phyloP scores from a whole-genome alignment of 2,797 vertebrate genomes.

The Synaphobranchus kaupii region DNA sequence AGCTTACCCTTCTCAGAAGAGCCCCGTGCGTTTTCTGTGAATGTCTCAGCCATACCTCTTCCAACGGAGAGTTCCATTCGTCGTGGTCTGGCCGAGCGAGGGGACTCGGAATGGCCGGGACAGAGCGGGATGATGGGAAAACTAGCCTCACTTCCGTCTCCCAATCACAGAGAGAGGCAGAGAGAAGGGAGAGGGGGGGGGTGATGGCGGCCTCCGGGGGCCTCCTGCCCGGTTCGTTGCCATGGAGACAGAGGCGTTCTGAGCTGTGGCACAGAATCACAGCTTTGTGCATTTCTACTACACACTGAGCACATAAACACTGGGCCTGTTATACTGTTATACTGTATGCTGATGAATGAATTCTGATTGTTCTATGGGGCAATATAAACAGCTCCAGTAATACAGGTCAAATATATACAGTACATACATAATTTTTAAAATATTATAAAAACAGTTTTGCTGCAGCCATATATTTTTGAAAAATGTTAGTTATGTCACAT shows the following conservation, averaged over 20 bases:
- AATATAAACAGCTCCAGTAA: neutral
- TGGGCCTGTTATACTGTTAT: neutral
- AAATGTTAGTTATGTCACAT: no score
- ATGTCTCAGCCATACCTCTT: slow-evolving; percentile 49
- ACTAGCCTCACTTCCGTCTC: neutral
- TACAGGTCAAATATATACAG: no score
- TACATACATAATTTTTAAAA: no score
- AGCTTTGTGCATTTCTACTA: slow-evolving; percentile 7
- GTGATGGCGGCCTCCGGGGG: slow-evolving; percentile 16
- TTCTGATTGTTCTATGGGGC: neutral
- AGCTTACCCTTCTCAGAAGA: slow-evolving; percentile 57
- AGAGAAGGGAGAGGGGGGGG: slow-evolving; percentile 35
- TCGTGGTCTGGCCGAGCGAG: neutral
- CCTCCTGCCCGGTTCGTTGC: slow-evolving; percentile 32
- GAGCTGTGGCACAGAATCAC: slow-evolving; percentile 30
- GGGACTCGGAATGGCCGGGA: neutral
- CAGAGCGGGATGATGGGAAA: slow-evolving; percentile 61
- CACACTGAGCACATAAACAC: neutral
- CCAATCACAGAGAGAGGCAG: slow-evolving; percentile 30
- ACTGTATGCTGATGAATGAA: slow-evolving; percentile 15
- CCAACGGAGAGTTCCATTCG: slow-evolving; percentile 30
- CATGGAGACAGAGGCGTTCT: slow-evolving; percentile 51
- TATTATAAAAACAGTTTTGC: no score
- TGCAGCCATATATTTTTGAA: no score
- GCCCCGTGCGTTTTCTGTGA: slow-evolving; percentile 34